Conservation (phyloP, 2,797 vertebrate genomes). For the Graptemys geographica region DNA sequence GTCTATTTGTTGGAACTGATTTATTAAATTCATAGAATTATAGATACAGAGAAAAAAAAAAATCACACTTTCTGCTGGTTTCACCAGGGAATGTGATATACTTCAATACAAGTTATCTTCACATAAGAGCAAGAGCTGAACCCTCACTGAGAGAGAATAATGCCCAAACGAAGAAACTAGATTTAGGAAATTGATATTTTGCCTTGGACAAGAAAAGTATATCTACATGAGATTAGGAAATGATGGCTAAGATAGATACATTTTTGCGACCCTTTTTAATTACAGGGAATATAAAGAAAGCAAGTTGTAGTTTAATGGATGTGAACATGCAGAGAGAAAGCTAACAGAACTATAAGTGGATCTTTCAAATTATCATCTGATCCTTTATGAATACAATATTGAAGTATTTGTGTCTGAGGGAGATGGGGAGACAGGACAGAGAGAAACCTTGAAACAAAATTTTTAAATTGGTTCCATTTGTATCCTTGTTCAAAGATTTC, state of each 20-base stretch:
- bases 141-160: neutral
- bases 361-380: neutral
- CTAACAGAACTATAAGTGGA: neutral
- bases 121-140: neutral
- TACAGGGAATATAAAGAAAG: neutral
- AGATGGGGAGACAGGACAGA: neutral
- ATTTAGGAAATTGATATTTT: neutral
- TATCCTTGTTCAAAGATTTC: neutral
- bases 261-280: neutral
- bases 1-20: neutral
- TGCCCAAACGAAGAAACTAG: neutral
- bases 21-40: neutral
- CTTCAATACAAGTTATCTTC: neutral
- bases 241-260: neutral
- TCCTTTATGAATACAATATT: neutral
- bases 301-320: neutral
- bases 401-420: neutral
- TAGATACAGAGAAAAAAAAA: neutral
- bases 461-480: neutral
- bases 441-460: neutral
- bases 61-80: neutral
- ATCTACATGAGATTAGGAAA: neutral
- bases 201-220: neutral
- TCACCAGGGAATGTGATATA: neutral
- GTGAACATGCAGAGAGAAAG: neutral